Percentiles rank a stretch among this genome's conserved stretches.
These are phyloP conservation scores for Tapirus terrestris DNA, from an alignment of 2,113 vertebrate genomes.

Conservation along the genomic window DNA sequence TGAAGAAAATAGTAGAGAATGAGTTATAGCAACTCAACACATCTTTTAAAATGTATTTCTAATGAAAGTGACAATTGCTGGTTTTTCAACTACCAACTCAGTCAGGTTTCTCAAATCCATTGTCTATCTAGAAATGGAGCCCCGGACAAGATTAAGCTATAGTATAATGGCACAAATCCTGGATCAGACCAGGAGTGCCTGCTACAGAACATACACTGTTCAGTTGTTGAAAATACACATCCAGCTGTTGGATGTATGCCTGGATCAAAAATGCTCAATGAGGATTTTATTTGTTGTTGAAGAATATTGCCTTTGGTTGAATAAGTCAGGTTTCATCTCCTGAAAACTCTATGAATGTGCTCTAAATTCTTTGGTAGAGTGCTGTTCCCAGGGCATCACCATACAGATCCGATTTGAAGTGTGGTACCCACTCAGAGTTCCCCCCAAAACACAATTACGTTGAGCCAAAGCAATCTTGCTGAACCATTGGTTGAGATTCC, in stretches of 20 bases:
- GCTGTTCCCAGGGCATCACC: background rate
- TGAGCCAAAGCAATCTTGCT: background rate
- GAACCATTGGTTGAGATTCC: background rate
- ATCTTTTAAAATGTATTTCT: conserved; percentile 7
- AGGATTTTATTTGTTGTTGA: background rate
- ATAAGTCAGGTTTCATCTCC: background rate
- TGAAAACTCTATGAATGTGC: background rate
- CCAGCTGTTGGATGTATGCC: background rate
- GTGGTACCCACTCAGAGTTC: background rate
- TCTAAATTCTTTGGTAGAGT: background rate
- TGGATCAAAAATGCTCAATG: background rate
- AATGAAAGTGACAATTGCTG: background rate
- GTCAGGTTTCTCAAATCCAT: background rate
- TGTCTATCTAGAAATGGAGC: background rate
- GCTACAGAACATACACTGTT: background rate
- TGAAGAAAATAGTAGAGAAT: background rate
- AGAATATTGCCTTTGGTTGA: background rate
- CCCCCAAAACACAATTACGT: background rate
- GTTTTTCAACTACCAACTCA: background rate
- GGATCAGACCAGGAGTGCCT: background rate
- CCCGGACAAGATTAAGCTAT: background rate
- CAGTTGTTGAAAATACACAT: background rate
- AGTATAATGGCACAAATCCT: background rate
- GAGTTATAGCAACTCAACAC: background rate
- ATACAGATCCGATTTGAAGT: background rate